These are phyloP conservation scores for Willisornis vidua DNA, from an alignment of 2,113 vertebrate species.

Conservation along the genomic window DNA sequence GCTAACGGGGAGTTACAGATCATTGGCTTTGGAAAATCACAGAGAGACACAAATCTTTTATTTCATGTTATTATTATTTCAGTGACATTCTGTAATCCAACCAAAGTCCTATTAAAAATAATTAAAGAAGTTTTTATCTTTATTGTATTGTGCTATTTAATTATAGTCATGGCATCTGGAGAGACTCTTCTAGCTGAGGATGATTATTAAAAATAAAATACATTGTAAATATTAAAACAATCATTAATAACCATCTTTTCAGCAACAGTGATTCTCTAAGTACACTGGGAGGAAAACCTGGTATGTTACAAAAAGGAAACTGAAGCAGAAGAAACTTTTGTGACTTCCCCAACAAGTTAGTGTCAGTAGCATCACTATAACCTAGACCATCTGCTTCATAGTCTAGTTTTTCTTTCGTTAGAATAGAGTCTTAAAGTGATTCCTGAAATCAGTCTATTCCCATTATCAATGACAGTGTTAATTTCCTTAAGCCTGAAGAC, in stretches of 20 bases:
- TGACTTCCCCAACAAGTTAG: background rate
- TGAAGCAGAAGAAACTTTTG: background rate
- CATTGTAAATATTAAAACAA: background rate
- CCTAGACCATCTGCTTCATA: background rate
- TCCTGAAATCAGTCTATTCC: background rate
- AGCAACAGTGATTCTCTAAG: background rate
- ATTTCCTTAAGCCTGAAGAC: background rate
- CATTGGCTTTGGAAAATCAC: background rate
- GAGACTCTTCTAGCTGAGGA: background rate
- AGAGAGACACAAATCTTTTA: background rate
- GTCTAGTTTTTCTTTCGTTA: background rate
- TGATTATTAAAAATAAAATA: slow-evolving; percentile 2
- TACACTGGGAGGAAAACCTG: background rate
- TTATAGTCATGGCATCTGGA: background rate
- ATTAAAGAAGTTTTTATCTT: background rate
- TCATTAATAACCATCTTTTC: background rate
- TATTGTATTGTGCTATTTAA: background rate
- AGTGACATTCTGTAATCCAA: slow-evolving; percentile 3
- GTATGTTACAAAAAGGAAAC: background rate
- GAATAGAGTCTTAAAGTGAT: background rate
- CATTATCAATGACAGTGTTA: background rate
- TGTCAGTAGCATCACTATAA: background rate
- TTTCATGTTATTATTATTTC: slow-evolving; percentile 27
- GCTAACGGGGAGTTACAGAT: slow-evolving; percentile 12
- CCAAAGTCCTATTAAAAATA: background rate